Base-by-base conservation (phyloP, 2,113 vertebrate genomes). In the Prunella fulvescens region DNA sequence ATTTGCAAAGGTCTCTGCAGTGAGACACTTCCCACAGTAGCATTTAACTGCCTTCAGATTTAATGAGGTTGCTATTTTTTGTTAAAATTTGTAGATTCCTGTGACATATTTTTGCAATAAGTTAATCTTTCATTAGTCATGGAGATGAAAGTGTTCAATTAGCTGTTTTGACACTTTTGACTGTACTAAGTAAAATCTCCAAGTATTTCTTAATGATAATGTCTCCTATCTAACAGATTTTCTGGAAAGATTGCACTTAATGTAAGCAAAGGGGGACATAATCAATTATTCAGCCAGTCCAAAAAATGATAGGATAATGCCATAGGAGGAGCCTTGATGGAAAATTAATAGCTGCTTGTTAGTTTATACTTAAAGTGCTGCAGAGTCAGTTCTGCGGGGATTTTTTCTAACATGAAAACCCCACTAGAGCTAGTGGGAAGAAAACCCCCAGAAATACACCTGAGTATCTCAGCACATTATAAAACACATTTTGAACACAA, bases 111-210 rank as follows among this genome's bases (percentile, higher is more conserved):
- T 96, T 83, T 86, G 57, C 45, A 91, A 58, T 81, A 93, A 81
- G 23, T 64, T 93, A 74, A 87, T 87, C 81, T 90, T 87, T 94
- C 89, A 92, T 93, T 95, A 95, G 62, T 96, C 91, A 76, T 42
- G 70, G 84, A 95, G 78, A 92, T 87, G 42, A 94, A 94, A 96
- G 89, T 1, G 12, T 85, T 89, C 70, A 85, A 72, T 93, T 95
- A 91, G 78, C 50, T 89, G 91, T 74, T 96, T 95, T 95, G 95
- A 96, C 95, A 94, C n/a, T 86, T 93, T 35, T 17, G 14, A 58
- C 62, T 90, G 61, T 29, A 67, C 73, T 89, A 93, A 93, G 93
- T 82, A 87, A 84, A 73, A 79, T 53, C 44, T 76, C 80, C 44
- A 82, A 42, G 50, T 77, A 80, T 82, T 90, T 90, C 39, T 54